Base-by-base conservation (phyloP, 2,797 vertebrate species). In the Melanotaenia parkinsoni region DNA sequence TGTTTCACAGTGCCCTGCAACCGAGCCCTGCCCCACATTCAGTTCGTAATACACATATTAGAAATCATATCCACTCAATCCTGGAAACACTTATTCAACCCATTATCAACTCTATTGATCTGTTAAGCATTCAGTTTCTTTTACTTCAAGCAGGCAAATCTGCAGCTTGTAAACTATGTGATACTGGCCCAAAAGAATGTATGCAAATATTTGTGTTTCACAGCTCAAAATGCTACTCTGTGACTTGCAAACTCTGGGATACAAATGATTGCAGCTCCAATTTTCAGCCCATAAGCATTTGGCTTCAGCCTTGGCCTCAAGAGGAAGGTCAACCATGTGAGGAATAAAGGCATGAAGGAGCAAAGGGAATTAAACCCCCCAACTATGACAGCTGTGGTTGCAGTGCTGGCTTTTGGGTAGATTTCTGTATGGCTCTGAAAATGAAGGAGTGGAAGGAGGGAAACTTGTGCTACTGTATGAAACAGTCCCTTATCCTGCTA, bases 21-120 rank as follows among this genome's bases (percentile, higher is more conserved):
- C 83, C 37, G 66, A 80, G 90, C 87, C 81, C 56, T 90, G 90
- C 71, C 85, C 91, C 87, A 92, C 88, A 92, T 93, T 89, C 86
- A 81, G 26, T 74, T 62, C 72, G 74, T 61, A 9, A 64, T 40
- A 13, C 67, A 70, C 70, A 73, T 35, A 43, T 69, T 58, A 68
- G 64, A 63, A 76, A 75, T 70, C n/a, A 60, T 45, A 76, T 58
- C 75, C 24, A 50, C 56, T 10, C 43, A 68, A 58, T 63, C 47
- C 59, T 70, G 33, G 37, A 83, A 56, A 70, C 61, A 50, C n/a
- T 20, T 47, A 43, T 51, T 76, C 32, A 53, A n/a, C 40, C 4
- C 45, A 73, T 78, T 72, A 43, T 1, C 0, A 1, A 66, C 22
- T 10, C 24, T 26, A 72, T 35, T 38, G 65, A 86, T 76, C 63